These are phyloP conservation scores for Drosophila ficusphila DNA, from an alignment of 1,140 invertebrate species.

Conservation along the genomic window DNA sequence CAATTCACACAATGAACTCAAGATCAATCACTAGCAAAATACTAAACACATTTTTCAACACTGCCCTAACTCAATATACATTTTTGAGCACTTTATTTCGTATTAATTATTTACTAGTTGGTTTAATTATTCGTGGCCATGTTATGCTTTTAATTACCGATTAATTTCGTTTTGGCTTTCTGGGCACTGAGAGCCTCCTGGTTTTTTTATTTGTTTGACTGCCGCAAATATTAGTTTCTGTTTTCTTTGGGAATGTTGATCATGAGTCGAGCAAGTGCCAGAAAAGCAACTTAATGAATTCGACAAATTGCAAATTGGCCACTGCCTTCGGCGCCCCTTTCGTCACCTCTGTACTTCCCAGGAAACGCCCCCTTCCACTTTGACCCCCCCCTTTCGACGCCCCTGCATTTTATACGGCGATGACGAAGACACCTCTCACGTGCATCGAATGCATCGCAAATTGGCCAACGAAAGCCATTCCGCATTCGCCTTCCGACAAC, in stretches of 20 bases:
- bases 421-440: conserved; percentile 21
- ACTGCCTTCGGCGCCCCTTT: conserved; percentile 21
- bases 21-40: too few species aligned
- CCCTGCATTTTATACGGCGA: background rate
- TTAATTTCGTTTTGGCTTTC: too few species aligned
- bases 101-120: too few species aligned
- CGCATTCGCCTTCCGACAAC: conserved; percentile 30
- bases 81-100: too few species aligned
- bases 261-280: conserved; percentile 11
- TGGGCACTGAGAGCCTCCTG: too few species aligned
- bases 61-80: too few species aligned
- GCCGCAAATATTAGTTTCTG: background rate
- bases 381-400: background rate
- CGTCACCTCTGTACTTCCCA: too few species aligned
- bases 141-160: too few species aligned
- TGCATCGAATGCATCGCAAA: conserved; percentile 12
- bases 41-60: too few species aligned
- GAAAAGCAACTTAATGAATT: conserved; percentile 28
- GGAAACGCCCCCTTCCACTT: too few species aligned
- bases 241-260: background rate
- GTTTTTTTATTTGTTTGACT: background rate
- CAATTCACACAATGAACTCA: too few species aligned
- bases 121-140: too few species aligned
- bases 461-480: conserved; percentile 8
- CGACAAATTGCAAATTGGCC: conserved; percentile 46